phyloP scores from a whole-genome alignment of 1,140 invertebrate genomes.

The Apolygus lucorum region DNA sequence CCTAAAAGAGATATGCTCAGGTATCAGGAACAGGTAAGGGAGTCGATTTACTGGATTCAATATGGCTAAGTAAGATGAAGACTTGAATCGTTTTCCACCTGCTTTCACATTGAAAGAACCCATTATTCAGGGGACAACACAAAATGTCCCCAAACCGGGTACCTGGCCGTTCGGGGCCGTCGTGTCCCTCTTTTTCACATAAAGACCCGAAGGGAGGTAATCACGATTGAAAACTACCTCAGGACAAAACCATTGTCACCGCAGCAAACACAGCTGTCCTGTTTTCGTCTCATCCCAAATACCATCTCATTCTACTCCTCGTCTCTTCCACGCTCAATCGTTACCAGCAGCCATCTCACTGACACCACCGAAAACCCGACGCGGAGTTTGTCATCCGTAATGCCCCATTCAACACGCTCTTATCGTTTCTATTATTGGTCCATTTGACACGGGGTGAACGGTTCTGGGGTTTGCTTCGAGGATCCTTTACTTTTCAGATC shows the following conservation, averaged over 20 bases:
- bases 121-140: no score
- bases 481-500: constrained; percentile 5
- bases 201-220: no score
- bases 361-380: constrained; percentile 2
- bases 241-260: background rate
- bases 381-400: constrained; percentile 15
- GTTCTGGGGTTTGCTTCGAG: background rate
- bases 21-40: no score
- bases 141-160: no score
- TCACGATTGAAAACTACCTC: constrained; percentile 11
- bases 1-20: no score
- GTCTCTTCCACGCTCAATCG: background rate
- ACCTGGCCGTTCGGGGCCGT: no score
- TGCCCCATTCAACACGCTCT: constrained; percentile 14
- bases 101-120: no score
- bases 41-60: no score
- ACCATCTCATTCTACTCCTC: background rate
- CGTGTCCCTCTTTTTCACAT: no score
- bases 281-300: background rate
- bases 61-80: no score
- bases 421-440: constrained; percentile 15
- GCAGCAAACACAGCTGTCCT: constrained; percentile 7
- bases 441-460: background rate
- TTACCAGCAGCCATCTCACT: background rate
- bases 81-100: no score